phyloP scores from a whole-genome alignment of 64 coral and sea anemone species.

The Porites lutea region DNA sequence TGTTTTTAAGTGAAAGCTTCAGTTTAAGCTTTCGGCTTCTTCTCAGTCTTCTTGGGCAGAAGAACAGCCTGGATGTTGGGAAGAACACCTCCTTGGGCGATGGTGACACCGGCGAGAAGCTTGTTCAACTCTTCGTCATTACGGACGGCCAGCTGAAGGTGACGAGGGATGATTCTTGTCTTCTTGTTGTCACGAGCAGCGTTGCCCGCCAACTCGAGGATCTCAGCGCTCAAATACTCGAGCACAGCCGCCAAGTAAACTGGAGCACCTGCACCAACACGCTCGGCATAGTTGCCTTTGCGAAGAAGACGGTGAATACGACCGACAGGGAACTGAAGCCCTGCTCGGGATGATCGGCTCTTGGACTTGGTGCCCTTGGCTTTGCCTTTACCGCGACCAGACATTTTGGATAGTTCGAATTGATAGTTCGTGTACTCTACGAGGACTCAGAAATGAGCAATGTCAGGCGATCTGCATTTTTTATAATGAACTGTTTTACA shows the following conservation, averaged over 20 bases:
- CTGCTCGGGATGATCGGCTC: constrained; percentile 16
- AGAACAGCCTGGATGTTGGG: constrained; percentile 8
- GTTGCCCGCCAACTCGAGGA: too few species aligned
- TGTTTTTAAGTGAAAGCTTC: not conserved
- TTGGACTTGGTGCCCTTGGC: constrained; percentile 30
- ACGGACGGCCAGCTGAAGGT: not conserved
- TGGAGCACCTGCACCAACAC: too few species aligned
- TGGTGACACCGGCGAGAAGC: not conserved
- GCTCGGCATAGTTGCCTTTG: too few species aligned
- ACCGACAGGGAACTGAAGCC: too few species aligned
- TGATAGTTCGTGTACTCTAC: not conserved
- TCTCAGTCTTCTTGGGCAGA: constrained; percentile 16
- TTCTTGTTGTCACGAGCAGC: not conserved
- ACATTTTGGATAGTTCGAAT: not conserved
- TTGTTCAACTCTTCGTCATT: constrained; percentile 10
- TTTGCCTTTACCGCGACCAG: constrained; percentile 12
- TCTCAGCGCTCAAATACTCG: too few species aligned
- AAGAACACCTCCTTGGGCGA: not conserved
- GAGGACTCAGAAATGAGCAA: not conserved
- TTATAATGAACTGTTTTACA: not conserved
- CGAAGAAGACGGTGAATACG: too few species aligned
- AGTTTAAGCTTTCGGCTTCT: not conserved
- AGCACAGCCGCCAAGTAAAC: too few species aligned
- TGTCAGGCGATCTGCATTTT: not conserved
- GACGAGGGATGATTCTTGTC: constrained; percentile 1